These are phyloP conservation scores for Acholoe squamosa DNA, from an alignment of 2,888 invertebrate genomes.

Conservation along the genomic window DNA sequence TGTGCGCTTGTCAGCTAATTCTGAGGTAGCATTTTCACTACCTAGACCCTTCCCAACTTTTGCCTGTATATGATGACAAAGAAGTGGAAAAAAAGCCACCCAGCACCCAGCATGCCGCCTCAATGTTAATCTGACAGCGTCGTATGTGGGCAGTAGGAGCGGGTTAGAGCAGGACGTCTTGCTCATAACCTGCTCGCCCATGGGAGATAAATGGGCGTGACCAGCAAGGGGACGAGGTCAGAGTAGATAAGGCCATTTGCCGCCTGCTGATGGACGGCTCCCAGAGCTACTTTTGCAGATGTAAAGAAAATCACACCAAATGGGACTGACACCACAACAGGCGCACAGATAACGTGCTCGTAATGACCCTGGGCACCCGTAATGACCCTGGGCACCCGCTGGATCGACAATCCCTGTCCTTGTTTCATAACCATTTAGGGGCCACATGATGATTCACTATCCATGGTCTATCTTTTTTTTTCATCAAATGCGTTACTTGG, in stretches of 20 bases:
- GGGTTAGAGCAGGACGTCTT: neutral
- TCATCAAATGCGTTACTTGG: no score
- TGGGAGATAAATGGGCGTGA: neutral
- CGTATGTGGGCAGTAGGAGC: neutral
- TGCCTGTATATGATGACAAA: no score
- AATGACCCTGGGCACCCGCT: neutral
- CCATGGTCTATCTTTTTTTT: no score
- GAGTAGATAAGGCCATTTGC: constrained; percentile 22
- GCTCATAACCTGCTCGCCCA: constrained; percentile 6
- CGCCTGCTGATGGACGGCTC: constrained; percentile 15
- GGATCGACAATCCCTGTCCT: constrained; percentile 1
- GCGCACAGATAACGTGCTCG: neutral
- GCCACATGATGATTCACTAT: neutral
- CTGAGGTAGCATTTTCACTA: no score
- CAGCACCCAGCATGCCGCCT: neutral
- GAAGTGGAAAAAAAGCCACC: neutral
- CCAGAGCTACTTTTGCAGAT: neutral
- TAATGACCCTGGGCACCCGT: neutral
- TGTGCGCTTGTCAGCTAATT: no score
- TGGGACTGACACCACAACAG: constrained; percentile 1
- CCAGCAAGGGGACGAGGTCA: neutral
- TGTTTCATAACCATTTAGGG: neutral
- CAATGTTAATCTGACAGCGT: neutral
- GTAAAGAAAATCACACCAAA: constrained; percentile 21
- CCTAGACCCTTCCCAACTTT: no score